These are phyloP conservation scores for Nibea coibor DNA, from an alignment of 2,113 vertebrate genomes.

Conservation along the genomic window DNA sequence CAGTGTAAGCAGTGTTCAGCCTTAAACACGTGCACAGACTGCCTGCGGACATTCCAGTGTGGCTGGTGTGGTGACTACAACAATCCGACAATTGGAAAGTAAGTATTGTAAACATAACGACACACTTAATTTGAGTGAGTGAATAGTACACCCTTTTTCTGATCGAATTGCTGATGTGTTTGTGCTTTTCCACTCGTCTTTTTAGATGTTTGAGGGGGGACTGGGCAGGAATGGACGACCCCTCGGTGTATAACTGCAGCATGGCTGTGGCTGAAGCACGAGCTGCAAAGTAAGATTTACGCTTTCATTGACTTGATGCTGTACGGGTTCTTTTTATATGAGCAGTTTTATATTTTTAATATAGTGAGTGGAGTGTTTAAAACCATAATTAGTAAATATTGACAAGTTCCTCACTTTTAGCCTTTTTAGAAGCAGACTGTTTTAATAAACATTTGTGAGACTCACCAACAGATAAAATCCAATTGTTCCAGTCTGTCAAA, in stretches of 20 bases:
- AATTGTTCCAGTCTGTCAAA: background rate
- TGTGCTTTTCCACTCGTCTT: background rate
- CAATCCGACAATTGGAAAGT: slow-evolving; percentile 95
- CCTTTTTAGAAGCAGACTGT: background rate
- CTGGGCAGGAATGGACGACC: slow-evolving; percentile 88
- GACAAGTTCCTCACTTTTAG: background rate
- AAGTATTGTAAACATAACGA: slow-evolving; percentile 15
- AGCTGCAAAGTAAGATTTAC: slow-evolving; percentile 77
- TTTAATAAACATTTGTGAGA: background rate
- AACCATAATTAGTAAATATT: background rate
- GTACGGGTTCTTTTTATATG: background rate
- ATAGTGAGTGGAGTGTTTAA: background rate
- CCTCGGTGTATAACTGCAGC: slow-evolving; percentile 86
- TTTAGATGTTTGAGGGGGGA: slow-evolving; percentile 91
- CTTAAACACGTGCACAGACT: slow-evolving; percentile 88
- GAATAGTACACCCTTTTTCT: no score
- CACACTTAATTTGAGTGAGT: no score
- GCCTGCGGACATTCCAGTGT: slow-evolving; percentile 91
- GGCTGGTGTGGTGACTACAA: slow-evolving; percentile 95
- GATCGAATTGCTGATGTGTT: background rate
- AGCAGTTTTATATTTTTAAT: background rate
- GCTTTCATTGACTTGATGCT: background rate
- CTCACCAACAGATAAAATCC: background rate
- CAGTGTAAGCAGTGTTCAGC: slow-evolving; percentile 90
- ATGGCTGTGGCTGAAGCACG: slow-evolving; percentile 87